Conservation (phyloP, 2,113 vertebrate genomes). For the Boulengeromyrus knoepffleri region DNA sequence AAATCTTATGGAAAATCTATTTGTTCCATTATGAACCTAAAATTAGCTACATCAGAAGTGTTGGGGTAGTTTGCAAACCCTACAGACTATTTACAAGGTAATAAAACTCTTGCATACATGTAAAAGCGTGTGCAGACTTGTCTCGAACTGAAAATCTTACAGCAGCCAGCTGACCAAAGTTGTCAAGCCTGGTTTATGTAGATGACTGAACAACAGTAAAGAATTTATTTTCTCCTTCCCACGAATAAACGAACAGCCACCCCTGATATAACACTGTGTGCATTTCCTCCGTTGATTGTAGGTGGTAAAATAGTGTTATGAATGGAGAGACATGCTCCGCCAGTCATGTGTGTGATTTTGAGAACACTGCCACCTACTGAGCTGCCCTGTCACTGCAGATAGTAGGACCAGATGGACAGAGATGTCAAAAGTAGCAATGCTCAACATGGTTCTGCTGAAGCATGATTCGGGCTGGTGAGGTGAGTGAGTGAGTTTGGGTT, state of each 20-base stretch:
- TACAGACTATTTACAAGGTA: too few species aligned
- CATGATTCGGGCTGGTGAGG: not conserved
- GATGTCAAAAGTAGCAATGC: not conserved
- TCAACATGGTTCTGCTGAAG: not conserved
- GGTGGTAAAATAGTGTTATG: not conserved
- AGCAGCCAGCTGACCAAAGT: too few species aligned
- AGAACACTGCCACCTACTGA: not conserved
- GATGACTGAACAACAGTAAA: not conserved
- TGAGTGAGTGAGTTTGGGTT: not conserved
- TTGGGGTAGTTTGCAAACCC: too few species aligned
- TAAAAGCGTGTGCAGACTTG: too few species aligned
- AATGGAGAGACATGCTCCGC: not conserved
- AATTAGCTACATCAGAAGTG: too few species aligned
- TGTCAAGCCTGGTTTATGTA: not conserved
- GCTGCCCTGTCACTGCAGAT: not conserved
- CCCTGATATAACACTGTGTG: not conserved
- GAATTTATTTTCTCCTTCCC: not conserved
- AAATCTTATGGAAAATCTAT: too few species aligned
- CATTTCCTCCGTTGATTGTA: not conserved
- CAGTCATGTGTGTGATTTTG: not conserved
- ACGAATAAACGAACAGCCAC: not conserved
- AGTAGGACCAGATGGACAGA: not conserved
- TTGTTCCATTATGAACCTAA: too few species aligned
- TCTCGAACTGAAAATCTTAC: too few species aligned
- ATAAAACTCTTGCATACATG: too few species aligned